phyloP scores from a whole-genome alignment of 2,888 invertebrate genomes.

The Metallyticus violacea region DNA sequence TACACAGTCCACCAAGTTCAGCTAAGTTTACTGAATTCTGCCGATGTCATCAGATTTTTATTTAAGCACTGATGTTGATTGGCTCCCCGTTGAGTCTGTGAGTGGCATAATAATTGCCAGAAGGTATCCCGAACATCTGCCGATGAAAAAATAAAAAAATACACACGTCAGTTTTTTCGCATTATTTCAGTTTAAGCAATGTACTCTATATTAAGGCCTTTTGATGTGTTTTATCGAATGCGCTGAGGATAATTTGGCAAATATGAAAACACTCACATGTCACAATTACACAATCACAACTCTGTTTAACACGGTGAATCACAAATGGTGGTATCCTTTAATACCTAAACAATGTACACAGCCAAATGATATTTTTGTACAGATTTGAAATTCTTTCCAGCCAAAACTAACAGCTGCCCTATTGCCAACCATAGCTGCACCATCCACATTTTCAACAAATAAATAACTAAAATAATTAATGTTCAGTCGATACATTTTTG shows the following conservation, averaged over 20 bases:
- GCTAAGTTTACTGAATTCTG: not conserved
- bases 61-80: slow-evolving; percentile 30
- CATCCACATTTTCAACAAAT: not conserved
- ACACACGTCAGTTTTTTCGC: slow-evolving; percentile 9
- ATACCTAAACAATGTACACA: not conserved
- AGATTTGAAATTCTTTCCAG: not conserved
- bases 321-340: not conserved
- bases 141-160: slow-evolving; percentile 24
- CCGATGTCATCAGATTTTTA: not conserved
- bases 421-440: not conserved
- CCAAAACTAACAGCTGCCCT: not conserved
- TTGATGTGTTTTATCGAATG: no score
- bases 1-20: not conserved
- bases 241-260: no score
- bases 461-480: not conserved
- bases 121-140: slow-evolving; percentile 31
- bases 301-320: not conserved
- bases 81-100: slow-evolving; percentile 32
- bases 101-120: slow-evolving; percentile 27
- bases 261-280: not conserved
- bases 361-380: not conserved
- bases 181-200: not conserved
- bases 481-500: not conserved
- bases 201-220: not conserved
- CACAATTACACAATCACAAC: not conserved